Conservation (phyloP, 1,140 invertebrate species). For the Drosophila biarmipes region DNA sequence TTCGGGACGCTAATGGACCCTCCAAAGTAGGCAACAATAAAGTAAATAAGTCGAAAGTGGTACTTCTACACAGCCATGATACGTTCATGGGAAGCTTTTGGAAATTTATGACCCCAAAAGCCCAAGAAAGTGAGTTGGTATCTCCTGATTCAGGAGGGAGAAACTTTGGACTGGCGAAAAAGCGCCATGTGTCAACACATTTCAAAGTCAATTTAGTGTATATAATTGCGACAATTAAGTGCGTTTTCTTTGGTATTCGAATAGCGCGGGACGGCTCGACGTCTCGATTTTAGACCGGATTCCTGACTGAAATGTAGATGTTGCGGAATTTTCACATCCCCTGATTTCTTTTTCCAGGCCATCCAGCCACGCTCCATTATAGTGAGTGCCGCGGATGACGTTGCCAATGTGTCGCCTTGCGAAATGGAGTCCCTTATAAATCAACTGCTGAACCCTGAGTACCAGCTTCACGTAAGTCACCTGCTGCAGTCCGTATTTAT, state of each 20-base stretch:
- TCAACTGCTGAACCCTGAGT: constrained; percentile 81
- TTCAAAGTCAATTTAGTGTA: constrained; percentile 62
- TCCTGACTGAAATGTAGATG: constrained; percentile 15
- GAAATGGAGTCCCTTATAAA: constrained; percentile 82
- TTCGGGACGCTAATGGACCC: constrained; percentile 13
- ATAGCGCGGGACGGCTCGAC: neutral
- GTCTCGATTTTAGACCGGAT: neutral
- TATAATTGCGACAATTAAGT: constrained; percentile 63
- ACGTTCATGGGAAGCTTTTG: neutral
- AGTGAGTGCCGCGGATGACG: constrained; percentile 67
- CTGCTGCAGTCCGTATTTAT: constrained; percentile 29
- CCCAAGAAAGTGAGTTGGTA: neutral
- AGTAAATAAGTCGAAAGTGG: constrained; percentile 6
- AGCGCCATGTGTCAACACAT: constrained; percentile 59
- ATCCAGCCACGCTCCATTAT: constrained; percentile 58
- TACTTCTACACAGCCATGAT: neutral
- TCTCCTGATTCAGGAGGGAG: neutral
- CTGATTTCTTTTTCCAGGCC: constrained; percentile 42
- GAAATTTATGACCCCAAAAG: constrained; percentile 24
- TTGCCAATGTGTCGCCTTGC: constrained; percentile 74
- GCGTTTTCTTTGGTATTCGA: neutral
- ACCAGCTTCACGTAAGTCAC: constrained; percentile 82
- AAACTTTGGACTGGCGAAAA: constrained; percentile 21
- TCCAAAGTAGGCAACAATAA: constrained; percentile 52
- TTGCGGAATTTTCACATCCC: neutral